These are phyloP conservation scores for Alexandromys oeconomus DNA, from an alignment of 2,797 vertebrate genomes.

Conservation along the genomic window DNA sequence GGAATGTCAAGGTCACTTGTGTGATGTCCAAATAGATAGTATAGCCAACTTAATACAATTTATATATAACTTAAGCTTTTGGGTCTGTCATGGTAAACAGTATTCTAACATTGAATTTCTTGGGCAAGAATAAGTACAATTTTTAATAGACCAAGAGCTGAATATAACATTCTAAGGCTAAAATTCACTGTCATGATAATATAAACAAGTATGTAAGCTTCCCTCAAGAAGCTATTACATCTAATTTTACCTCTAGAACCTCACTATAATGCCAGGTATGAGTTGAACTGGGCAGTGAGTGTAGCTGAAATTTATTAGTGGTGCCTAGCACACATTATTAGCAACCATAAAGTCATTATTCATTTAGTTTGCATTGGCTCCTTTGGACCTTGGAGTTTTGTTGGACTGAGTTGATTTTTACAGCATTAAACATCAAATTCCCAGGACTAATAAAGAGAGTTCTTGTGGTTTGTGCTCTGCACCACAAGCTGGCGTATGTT, in stretches of 20 bases:
- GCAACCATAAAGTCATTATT: slow-evolving; percentile 42
- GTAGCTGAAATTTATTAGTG: slow-evolving; percentile 44
- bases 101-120: not conserved
- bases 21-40: not conserved
- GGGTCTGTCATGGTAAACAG: not conserved
- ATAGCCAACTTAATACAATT: not conserved
- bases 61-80: not conserved
- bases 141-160: slow-evolving; percentile 20
- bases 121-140: slow-evolving; percentile 34
- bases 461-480: not conserved
- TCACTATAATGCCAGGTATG: not conserved
- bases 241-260: not conserved
- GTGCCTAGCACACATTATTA: slow-evolving; percentile 42
- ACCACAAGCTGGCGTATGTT: not conserved
- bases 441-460: not conserved
- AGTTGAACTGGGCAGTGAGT: slow-evolving; percentile 17
- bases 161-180: not conserved
- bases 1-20: not conserved
- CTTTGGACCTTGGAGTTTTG: slow-evolving; percentile 36
- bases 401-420: slow-evolving; percentile 14
- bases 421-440: slow-evolving; percentile 46
- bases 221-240: not conserved
- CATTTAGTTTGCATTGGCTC: not conserved
- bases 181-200: not conserved
- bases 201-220: slow-evolving; percentile 33